Evolutionary conservation across 2,888 invertebrate genomes (phyloP).

Genomic region (Sceliomorpha sp.): DNA sequence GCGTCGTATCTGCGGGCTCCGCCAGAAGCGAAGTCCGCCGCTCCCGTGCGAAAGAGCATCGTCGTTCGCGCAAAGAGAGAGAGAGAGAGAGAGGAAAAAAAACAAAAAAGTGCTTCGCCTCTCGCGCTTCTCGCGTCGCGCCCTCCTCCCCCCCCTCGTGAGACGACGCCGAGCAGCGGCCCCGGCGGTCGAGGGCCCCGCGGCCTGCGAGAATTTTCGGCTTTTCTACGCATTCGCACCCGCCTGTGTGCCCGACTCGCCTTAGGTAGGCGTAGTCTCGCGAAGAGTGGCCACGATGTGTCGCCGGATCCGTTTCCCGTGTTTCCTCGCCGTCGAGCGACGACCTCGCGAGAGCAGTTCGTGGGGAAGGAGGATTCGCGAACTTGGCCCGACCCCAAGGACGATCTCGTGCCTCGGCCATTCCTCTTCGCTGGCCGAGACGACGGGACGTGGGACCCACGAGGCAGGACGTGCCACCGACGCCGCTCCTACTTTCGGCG

Average conservation of each 20-base stretch:
- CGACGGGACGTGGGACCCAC: too few relatives aligned
- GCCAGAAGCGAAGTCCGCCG: constrained; percentile 17
- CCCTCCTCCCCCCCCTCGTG: too few relatives aligned
- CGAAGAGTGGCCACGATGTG: background rate
- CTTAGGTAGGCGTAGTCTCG: constrained; percentile 35
- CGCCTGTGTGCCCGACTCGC: constrained; percentile 3
- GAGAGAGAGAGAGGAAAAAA: too few relatives aligned
- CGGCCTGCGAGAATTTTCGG: background rate
- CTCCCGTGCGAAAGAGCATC: constrained; percentile 16
- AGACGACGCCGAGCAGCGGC: too few relatives aligned
- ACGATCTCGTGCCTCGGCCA: constrained; percentile 10
- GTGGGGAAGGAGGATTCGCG: background rate
- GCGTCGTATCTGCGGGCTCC: constrained; percentile 65
- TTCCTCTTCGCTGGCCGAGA: constrained; percentile 3
- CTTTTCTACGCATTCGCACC: constrained; percentile 2
- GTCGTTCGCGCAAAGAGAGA: too few relatives aligned
- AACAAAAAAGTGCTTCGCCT: too few relatives aligned
- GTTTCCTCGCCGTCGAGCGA: too few relatives aligned
- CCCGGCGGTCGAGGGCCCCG: too few relatives aligned
- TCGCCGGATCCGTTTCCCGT: constrained; percentile 7
- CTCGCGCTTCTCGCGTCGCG: too few relatives aligned
- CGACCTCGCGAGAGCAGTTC: too few relatives aligned
- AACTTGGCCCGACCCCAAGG: background rate
- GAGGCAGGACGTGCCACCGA: too few relatives aligned
- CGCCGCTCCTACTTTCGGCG: constrained; percentile 6